Evolutionary conservation across 1,140 invertebrate genomes (phyloP).

Genomic region (Cylas formicarius): DNA sequence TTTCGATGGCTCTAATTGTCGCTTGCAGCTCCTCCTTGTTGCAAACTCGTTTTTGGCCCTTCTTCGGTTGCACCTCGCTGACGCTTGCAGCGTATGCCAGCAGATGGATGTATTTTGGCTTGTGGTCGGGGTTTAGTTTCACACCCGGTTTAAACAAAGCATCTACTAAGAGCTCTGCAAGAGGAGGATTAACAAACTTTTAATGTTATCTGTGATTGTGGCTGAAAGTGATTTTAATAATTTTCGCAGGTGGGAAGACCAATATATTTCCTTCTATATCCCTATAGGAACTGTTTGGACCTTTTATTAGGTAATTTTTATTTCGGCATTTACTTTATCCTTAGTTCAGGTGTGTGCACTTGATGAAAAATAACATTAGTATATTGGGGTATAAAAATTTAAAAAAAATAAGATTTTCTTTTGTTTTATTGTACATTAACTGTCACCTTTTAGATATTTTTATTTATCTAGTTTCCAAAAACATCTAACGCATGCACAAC

Average conservation of each 20-base stretch:
- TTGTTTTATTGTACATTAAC: too few relatives aligned
- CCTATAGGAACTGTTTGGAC: not conserved
- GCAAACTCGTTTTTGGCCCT: slow-evolving; percentile 54
- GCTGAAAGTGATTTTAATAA: not conserved
- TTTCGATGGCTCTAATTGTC: slow-evolving; percentile 88
- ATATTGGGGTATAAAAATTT: too few relatives aligned
- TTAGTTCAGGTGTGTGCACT: too few relatives aligned
- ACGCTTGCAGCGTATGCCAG: slow-evolving; percentile 94
- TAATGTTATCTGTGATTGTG: slow-evolving; percentile 3
- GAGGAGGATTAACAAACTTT: slow-evolving; percentile 25
- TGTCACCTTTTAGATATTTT: too few relatives aligned
- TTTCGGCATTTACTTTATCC: too few relatives aligned
- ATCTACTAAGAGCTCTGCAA: slow-evolving; percentile 85
- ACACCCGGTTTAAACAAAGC: slow-evolving; percentile 86
- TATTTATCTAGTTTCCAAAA: too few relatives aligned
- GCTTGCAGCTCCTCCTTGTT: slow-evolving; percentile 85
- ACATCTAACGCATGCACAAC: too few relatives aligned
- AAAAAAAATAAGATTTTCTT: too few relatives aligned
- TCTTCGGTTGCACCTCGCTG: slow-evolving; percentile 69
- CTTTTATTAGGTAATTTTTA: too few relatives aligned
- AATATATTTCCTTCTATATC: too few relatives aligned
- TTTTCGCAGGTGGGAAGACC: too few relatives aligned
- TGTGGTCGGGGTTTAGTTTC: slow-evolving; percentile 94
- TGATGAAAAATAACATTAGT: too few relatives aligned
- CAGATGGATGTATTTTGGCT: slow-evolving; percentile 94